These are phyloP conservation scores for Ichneumoninae sp. DNA, from an alignment of 2,888 invertebrate species.

Conservation along the genomic window DNA sequence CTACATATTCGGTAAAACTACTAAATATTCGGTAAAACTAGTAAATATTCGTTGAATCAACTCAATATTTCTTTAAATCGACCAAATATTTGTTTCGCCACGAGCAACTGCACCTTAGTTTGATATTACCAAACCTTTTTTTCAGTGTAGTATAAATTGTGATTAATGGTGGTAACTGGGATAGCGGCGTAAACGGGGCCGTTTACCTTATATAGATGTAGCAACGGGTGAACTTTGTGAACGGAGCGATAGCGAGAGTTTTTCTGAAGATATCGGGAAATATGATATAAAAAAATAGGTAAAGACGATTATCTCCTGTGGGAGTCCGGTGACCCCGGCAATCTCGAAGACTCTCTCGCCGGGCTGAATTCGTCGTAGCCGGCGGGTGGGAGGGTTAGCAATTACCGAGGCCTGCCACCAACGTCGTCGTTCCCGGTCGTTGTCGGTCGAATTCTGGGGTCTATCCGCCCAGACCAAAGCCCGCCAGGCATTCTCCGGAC, in stretches of 20 bases:
- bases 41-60: too few relatives aligned
- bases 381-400: conserved; percentile 45
- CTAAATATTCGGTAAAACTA: too few relatives aligned
- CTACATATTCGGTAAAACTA: too few relatives aligned
- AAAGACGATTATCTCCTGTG: not conserved
- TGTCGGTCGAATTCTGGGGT: conserved; percentile 55
- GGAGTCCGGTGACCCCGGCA: conserved; percentile 50
- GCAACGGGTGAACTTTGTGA: too few relatives aligned
- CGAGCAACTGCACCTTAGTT: too few relatives aligned
- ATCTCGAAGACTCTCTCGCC: conserved; percentile 42
- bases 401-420: conserved; percentile 60
- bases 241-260: not conserved
- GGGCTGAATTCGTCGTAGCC: conserved; percentile 45
- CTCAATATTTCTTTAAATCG: too few relatives aligned
- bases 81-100: too few relatives aligned
- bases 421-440: conserved; percentile 51
- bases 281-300: not conserved
- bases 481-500: conserved; percentile 57
- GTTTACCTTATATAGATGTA: too few relatives aligned
- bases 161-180: too few relatives aligned
- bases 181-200: too few relatives aligned
- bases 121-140: too few relatives aligned
- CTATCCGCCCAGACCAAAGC: conserved; percentile 44
- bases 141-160: too few relatives aligned
- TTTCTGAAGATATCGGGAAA: not conserved